Conservation (phyloP, 2,888 invertebrate genomes). For the Pycnomerus fuliginosus region DNA sequence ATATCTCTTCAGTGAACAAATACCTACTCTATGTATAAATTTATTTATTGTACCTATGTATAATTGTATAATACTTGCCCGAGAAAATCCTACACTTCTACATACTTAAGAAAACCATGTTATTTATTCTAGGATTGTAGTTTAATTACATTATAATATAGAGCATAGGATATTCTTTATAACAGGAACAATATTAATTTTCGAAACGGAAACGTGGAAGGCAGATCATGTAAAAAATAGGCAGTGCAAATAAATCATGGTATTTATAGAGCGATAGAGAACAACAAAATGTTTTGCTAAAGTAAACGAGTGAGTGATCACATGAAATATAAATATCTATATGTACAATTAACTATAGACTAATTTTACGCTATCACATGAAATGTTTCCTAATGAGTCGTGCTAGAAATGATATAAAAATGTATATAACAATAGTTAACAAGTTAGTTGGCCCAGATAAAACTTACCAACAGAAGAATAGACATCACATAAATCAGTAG, state of each 20-base stretch:
- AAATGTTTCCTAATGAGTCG: conserved; percentile 18
- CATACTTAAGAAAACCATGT: no score
- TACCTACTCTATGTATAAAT: conserved; percentile 7
- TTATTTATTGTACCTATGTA: no score
- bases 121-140: no score
- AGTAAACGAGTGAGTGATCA: conserved; percentile 10
- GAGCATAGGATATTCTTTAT: no score
- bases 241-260: conserved; percentile 14
- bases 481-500: conserved; percentile 23
- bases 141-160: no score
- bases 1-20: conserved; percentile 13
- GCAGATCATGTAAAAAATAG: no score
- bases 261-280: no score
- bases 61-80: no score
- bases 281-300: no score
- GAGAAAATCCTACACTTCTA: conserved; percentile 6
- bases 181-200: no score
- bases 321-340: conserved; percentile 16
- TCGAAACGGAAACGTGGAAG: no score
- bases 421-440: conserved; percentile 13
- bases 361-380: conserved; percentile 23
- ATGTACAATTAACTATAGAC: conserved; percentile 17
- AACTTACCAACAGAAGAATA: conserved; percentile 8
- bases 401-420: conserved; percentile 14
- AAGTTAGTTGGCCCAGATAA: conserved; percentile 2